Evolutionary conservation across 2,888 invertebrate genomes (phyloP).

Genomic region (Anarsia innoxiella): DNA sequence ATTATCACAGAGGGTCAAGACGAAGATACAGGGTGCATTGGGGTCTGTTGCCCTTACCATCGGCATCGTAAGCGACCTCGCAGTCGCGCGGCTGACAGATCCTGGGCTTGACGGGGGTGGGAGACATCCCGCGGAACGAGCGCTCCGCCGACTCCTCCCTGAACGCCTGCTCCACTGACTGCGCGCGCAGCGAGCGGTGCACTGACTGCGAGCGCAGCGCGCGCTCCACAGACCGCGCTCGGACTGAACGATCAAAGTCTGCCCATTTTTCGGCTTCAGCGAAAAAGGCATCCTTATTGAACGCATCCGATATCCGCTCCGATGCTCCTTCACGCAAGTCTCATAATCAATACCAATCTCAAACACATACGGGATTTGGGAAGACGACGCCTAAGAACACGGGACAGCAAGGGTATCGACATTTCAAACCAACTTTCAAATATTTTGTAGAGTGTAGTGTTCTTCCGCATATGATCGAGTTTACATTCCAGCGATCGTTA

Average conservation of each 20-base stretch:
- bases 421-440: too few species aligned
- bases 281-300: slow-evolving; percentile 70
- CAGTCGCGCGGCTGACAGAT: slow-evolving; percentile 80
- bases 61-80: slow-evolving; percentile 83
- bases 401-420: too few species aligned
- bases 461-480: slow-evolving; percentile 35
- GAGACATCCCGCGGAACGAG: slow-evolving; percentile 71
- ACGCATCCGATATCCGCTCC: slow-evolving; percentile 62
- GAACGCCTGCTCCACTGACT: background rate
- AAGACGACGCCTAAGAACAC: background rate
- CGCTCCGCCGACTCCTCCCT: slow-evolving; percentile 19
- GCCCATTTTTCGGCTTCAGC: slow-evolving; percentile 70
- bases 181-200: too few species aligned
- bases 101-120: slow-evolving; percentile 83
- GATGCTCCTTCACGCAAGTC: slow-evolving; percentile 70
- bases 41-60: slow-evolving; percentile 78
- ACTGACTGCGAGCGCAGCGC: too few species aligned
- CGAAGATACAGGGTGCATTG: slow-evolving; percentile 54
- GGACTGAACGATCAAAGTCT: slow-evolving; percentile 69
- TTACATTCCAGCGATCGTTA: slow-evolving; percentile 41
- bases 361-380: slow-evolving; percentile 22
- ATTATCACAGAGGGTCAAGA: slow-evolving; percentile 39
- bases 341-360: slow-evolving; percentile 53
- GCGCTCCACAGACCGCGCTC: slow-evolving; percentile 71
- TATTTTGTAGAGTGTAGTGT: slow-evolving; percentile 59